A percentile compares a stretch with the other conserved stretches of the same genome.
phyloP scores from a whole-genome alignment of 2,888 invertebrate genomes.

The Atethmia centrago region DNA sequence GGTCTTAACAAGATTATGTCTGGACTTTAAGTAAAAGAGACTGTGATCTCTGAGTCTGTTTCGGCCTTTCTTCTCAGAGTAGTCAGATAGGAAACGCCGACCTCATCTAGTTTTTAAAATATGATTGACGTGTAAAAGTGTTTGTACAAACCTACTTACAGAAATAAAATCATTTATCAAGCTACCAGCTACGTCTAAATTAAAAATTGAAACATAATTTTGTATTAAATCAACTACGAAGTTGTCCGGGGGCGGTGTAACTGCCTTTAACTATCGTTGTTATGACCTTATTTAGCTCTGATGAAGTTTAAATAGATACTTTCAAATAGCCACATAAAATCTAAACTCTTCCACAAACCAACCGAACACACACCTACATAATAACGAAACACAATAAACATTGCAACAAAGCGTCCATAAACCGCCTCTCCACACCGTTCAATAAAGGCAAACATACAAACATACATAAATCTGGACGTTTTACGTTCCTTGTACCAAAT shows the following conservation, averaged over 20 bases:
- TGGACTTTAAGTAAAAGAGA: no score
- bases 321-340: background rate
- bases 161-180: no score
- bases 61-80: no score
- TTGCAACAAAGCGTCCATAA: conserved; percentile 72
- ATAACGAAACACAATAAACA: conserved; percentile 62
- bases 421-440: conserved; percentile 84
- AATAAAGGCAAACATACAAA: conserved; percentile 85
- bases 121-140: no score
- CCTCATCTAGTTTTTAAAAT: no score
- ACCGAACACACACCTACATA: conserved; percentile 19
- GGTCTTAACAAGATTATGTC: no score
- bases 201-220: no score
- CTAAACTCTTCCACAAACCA: conserved; percentile 11
- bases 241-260: no score
- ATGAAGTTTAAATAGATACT: background rate
- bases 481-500: conserved; percentile 86
- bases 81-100: no score
- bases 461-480: conserved; percentile 86
- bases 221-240: background rate
- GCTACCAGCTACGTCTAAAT: no score
- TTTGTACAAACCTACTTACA: no score
- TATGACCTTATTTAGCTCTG: background rate
- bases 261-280: background rate
- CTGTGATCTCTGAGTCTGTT: no score